Percentiles rank a stretch among this genome's conserved stretches.
Conservation (phyloP, 2,888 invertebrate genomes). For the Pocota personata region DNA sequence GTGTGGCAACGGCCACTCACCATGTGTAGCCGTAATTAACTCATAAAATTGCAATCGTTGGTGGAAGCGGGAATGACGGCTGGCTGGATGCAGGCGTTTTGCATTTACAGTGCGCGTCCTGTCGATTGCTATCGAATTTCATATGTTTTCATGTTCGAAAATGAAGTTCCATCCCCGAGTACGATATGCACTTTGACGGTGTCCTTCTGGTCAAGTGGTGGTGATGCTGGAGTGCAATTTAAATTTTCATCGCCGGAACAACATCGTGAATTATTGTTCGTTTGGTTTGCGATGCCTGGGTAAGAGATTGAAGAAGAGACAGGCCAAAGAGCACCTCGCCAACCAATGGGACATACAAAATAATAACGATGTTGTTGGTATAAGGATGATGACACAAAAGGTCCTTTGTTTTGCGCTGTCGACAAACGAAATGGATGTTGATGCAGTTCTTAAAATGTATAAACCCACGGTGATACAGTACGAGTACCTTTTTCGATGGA, state of each 20-base stretch:
- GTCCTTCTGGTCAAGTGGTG: conserved; percentile 36
- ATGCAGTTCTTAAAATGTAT: background rate
- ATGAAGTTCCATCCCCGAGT: conserved; percentile 40
- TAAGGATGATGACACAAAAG: conserved; percentile 13
- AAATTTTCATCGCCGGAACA: conserved; percentile 48
- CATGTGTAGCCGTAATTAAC: conserved; percentile 68
- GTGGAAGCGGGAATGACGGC: conserved; percentile 25
- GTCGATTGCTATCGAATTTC: conserved; percentile 71
- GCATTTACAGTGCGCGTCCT: conserved; percentile 51
- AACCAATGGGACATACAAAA: conserved; percentile 36
- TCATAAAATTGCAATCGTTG: conserved; percentile 70
- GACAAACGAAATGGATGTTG: conserved; percentile 10
- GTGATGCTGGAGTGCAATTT: conserved; percentile 53
- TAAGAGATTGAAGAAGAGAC: background rate
- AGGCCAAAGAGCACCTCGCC: too few relatives aligned
- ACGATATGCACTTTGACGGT: conserved; percentile 56
- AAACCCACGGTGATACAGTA: too few relatives aligned
- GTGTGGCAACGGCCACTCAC: conserved; percentile 44
- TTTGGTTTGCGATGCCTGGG: conserved; percentile 5
- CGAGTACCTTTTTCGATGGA: too few relatives aligned
- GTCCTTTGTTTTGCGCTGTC: conserved; percentile 7
- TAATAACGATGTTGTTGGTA: conserved; percentile 32
- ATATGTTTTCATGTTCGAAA: conserved; percentile 68
- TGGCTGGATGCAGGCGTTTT: conserved; percentile 9
- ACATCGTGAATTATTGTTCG: conserved; percentile 60